Evolutionary conservation across 1,140 invertebrate genomes (phyloP).

Genomic region (Ceratina japonica): DNA sequence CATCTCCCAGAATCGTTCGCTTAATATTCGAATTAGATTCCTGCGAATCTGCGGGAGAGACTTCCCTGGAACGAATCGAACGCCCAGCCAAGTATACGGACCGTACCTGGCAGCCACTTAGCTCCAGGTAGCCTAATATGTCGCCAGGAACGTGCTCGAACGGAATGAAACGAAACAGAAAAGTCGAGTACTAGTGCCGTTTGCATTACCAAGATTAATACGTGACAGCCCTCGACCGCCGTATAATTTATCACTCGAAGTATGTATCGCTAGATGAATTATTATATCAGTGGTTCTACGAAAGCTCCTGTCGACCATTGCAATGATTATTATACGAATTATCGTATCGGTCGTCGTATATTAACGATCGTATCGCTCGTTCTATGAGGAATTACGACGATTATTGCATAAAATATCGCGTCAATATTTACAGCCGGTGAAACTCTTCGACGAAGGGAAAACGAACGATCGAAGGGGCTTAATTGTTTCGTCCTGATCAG

Average conservation of each 20-base stretch:
- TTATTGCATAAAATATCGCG: too few species aligned
- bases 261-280: too few species aligned
- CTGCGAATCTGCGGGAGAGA: constrained; percentile 7
- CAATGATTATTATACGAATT: too few species aligned
- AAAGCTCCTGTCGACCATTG: too few species aligned
- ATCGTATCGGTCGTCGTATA: too few species aligned
- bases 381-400: too few species aligned
- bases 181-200: constrained; percentile 40
- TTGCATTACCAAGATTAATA: constrained; percentile 38
- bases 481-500: constrained; percentile 41
- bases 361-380: too few species aligned
- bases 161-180: constrained; percentile 31
- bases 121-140: constrained; percentile 56
- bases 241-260: not conserved
- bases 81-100: constrained; percentile 16
- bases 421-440: too few species aligned
- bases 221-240: not conserved
- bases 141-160: constrained; percentile 34
- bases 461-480: not conserved
- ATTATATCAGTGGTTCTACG: too few species aligned
- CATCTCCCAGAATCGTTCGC: not conserved
- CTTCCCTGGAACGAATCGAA: constrained; percentile 33
- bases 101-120: constrained; percentile 33
- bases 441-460: too few species aligned
- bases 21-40: constrained; percentile 31